phyloP scores from a whole-genome alignment of 2,113 vertebrate genomes.

The Cryptomyrus ogoouensis region DNA sequence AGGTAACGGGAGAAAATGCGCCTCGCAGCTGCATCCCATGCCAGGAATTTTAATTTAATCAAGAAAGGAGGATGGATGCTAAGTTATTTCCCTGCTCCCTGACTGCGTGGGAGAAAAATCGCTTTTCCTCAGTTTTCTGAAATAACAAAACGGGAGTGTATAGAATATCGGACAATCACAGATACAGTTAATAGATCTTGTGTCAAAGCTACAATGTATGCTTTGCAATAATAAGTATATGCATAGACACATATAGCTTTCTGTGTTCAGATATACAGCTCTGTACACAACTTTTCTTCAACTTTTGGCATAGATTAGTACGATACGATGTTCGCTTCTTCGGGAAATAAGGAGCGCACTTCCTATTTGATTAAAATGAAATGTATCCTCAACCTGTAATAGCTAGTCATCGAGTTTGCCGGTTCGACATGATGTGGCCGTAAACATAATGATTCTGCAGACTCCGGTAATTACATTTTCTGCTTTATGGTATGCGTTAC shows the following conservation, averaged over 20 bases:
- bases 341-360: neutral
- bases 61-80: conserved; percentile 11
- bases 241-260: neutral
- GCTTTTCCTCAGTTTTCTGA: neutral
- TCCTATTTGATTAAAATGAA: neutral
- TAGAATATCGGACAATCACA: neutral
- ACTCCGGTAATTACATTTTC: neutral
- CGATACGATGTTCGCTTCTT: neutral
- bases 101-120: neutral
- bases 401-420: neutral
- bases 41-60: conserved; percentile 16
- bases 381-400: neutral
- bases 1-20: neutral
- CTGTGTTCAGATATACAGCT: neutral
- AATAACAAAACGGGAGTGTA: neutral
- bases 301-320: neutral
- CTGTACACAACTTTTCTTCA: neutral
- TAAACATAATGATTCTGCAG: neutral
- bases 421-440: neutral
- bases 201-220: neutral
- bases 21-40: neutral
- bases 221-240: neutral
- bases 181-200: neutral
- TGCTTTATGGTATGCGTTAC: neutral
- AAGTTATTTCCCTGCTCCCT: neutral